phyloP scores from a whole-genome alignment of 1,140 invertebrate genomes.

The Drosophila murphyi region DNA sequence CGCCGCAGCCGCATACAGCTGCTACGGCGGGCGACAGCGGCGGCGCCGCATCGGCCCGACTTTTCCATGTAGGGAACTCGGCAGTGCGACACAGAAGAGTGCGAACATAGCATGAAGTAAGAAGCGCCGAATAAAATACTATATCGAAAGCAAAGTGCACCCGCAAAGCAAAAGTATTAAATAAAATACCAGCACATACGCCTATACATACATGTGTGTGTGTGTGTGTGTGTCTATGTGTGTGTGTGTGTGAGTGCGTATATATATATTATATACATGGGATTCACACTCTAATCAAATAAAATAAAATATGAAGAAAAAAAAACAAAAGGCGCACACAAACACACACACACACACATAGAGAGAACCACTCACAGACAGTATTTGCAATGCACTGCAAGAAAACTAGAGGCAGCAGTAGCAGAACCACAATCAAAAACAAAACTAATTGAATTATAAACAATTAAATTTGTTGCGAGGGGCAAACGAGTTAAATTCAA shows the following conservation, averaged over 20 bases:
- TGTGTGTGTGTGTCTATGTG: too few species aligned
- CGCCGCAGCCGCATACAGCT: constrained; percentile 31
- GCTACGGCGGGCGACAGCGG: neutral
- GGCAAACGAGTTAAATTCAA: neutral
- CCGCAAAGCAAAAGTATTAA: constrained; percentile 55
- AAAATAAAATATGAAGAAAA: constrained; percentile 22
- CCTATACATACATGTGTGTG: constrained; percentile 22
- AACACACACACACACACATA: constrained; percentile 9
- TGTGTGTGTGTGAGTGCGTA: neutral
- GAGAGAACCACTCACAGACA: neutral
- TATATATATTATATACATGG: constrained; percentile 17
- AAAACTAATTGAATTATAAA: constrained; percentile 70
- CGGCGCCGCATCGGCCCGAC: constrained; percentile 49
- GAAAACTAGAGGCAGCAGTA: constrained; percentile 19
- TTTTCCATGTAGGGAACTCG: constrained; percentile 79
- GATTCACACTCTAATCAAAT: constrained; percentile 16
- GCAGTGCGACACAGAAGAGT: constrained; percentile 79
- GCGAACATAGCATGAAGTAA: constrained; percentile 82
- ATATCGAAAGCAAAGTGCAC: constrained; percentile 55
- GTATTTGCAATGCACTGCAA: neutral
- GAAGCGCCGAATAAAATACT: constrained; percentile 75
- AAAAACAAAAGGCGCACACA: constrained; percentile 7
- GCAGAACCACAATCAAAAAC: constrained; percentile 13
- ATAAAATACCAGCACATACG: constrained; percentile 36
- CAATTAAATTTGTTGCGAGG: constrained; percentile 45